A percentile compares a stretch with the other conserved stretches of the same genome.
Conservation (phyloP, 2,113 vertebrate species). For the Abramis brama region DNA sequence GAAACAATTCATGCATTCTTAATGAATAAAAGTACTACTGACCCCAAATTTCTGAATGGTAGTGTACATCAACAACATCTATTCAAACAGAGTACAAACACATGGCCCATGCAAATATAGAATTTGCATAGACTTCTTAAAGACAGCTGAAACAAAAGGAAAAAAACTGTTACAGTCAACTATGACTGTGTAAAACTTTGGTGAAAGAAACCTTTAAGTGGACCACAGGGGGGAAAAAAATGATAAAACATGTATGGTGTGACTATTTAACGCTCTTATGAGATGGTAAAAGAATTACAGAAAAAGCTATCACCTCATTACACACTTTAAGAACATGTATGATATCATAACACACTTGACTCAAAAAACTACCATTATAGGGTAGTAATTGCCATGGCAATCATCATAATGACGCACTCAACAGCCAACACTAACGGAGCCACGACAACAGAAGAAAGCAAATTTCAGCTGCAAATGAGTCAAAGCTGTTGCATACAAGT, state of each 20-base stretch:
- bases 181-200: background rate
- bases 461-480: conserved; percentile 8
- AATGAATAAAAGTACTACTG: too few species aligned
- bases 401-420: conserved; percentile 20
- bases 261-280: background rate
- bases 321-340: background rate
- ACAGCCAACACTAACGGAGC: conserved; percentile 30
- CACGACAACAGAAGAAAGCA: conserved; percentile 25
- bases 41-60: background rate
- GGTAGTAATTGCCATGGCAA: conserved; percentile 22
- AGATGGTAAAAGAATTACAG: background rate
- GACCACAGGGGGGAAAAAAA: background rate
- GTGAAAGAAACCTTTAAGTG: background rate
- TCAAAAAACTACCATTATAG: background rate
- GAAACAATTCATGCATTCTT: too few species aligned
- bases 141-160: too few species aligned
- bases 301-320: background rate
- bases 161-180: too few species aligned
- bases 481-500: background rate
- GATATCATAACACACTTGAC: background rate
- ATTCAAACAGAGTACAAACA: too few species aligned
- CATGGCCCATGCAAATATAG: too few species aligned
- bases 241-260: too few species aligned
- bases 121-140: too few species aligned
- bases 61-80: background rate